Evolutionary conservation across 2,113 vertebrate genomes (phyloP).

Genomic region (Chionodraco myersi): DNA sequence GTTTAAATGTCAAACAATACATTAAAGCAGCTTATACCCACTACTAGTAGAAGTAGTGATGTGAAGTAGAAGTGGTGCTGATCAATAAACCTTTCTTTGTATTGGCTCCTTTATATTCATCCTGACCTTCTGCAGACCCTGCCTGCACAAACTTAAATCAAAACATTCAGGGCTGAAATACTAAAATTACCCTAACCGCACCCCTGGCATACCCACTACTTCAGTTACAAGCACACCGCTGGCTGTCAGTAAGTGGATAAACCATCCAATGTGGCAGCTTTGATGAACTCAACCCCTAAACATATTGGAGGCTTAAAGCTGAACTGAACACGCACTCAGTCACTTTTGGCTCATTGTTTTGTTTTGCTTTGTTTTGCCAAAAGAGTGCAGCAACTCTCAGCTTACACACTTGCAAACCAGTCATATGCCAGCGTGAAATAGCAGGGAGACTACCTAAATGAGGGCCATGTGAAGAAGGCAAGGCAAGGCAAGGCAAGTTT

Average conservation of each 20-base stretch:
- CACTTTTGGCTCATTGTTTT: slow-evolving; percentile 24
- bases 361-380: slow-evolving; percentile 31
- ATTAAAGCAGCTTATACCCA: background rate
- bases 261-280: slow-evolving; percentile 27
- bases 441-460: slow-evolving; percentile 24
- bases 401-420: slow-evolving; percentile 6
- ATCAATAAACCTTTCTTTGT: background rate
- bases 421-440: slow-evolving; percentile 29
- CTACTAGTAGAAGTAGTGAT: background rate
- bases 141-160: background rate
- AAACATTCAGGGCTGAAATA: slow-evolving; percentile 13
- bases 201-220: background rate
- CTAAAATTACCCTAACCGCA: background rate
- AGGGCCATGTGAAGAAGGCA: slow-evolving; percentile 21
- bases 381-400: slow-evolving; percentile 19
- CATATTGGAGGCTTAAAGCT: slow-evolving; percentile 19
- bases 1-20: background rate
- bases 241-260: slow-evolving; percentile 22
- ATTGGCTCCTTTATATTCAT: background rate
- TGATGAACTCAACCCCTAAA: slow-evolving; percentile 8
- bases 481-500: too few species aligned
- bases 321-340: background rate
- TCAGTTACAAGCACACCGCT: slow-evolving; percentile 1
- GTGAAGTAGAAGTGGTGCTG: background rate
- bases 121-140: background rate